These are phyloP conservation scores for Aramus guarauna DNA, from an alignment of 2,113 vertebrate species.

Conservation along the genomic window DNA sequence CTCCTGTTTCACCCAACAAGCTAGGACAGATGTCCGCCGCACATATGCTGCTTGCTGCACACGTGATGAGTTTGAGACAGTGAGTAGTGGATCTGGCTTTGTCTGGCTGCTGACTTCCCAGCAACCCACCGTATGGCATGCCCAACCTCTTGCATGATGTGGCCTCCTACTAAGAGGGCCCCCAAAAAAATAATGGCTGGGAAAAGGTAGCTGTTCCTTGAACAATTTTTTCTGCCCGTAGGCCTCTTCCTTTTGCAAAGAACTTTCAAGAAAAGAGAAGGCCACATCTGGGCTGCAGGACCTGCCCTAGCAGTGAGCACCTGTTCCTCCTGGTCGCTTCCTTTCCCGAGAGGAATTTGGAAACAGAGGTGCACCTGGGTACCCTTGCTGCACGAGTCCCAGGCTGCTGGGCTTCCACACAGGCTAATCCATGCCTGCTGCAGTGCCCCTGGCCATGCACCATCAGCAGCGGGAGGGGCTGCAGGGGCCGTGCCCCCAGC, in stretches of 20 bases:
- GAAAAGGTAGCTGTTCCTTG: neutral
- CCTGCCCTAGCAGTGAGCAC: neutral
- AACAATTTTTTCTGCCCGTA: neutral
- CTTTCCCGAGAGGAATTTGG: neutral
- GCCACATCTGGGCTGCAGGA: neutral
- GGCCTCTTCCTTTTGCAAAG: neutral
- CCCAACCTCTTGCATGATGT: too few species aligned
- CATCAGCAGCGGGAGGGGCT: neutral
- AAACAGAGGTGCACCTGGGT: neutral
- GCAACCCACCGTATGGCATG: neutral
- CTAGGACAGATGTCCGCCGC: neutral
- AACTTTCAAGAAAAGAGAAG: neutral
- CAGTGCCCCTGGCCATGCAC: neutral
- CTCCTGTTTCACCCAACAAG: neutral
- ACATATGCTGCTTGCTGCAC: neutral
- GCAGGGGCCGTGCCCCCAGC: neutral
- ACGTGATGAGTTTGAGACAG: rapidly evolving
- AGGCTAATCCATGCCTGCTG: neutral
- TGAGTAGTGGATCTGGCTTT: neutral
- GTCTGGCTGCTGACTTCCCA: neutral
- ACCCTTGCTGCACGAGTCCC: neutral
- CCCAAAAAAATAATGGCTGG: rapidly evolving
- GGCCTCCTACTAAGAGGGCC: neutral
- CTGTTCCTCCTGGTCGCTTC: too few species aligned
- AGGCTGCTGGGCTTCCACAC: neutral